These are phyloP conservation scores for Caenorhabditis drosophilae DNA, from an alignment of 2,888 invertebrate species.

Conservation along the genomic window DNA sequence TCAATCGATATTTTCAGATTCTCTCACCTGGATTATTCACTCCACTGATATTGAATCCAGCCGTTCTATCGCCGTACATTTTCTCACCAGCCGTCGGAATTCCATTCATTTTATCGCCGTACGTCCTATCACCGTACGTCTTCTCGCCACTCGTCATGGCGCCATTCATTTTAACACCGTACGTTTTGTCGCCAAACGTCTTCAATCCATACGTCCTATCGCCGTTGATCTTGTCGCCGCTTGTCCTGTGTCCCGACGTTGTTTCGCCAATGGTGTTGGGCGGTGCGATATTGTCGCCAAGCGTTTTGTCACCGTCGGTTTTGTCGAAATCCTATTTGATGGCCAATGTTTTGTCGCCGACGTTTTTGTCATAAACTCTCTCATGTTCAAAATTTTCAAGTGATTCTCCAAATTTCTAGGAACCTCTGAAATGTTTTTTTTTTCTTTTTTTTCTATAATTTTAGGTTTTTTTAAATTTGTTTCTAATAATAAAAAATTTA, in stretches of 20 bases:
- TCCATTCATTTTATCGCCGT: slow-evolving; percentile 58
- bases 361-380: slow-evolving; percentile 43
- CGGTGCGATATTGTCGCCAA: slow-evolving; percentile 61
- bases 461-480: too few relatives aligned
- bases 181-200: slow-evolving; percentile 56
- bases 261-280: slow-evolving; percentile 51
- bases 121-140: slow-evolving; percentile 52
- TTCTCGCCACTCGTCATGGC: slow-evolving; percentile 54
- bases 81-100: slow-evolving; percentile 58
- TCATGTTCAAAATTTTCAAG: neutral
- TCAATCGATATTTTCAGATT: slow-evolving; percentile 19
- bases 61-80: slow-evolving; percentile 58
- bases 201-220: slow-evolving; percentile 63
- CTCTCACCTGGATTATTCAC: slow-evolving; percentile 65
- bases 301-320: slow-evolving; percentile 60
- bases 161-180: slow-evolving; percentile 60
- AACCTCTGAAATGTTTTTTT: too few relatives aligned
- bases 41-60: slow-evolving; percentile 54
- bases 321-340: slow-evolving; percentile 57
- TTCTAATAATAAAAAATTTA: too few relatives aligned
- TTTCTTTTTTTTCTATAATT: too few relatives aligned
- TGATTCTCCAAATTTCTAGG: slow-evolving; percentile 11
- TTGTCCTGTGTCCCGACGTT: slow-evolving; percentile 46
- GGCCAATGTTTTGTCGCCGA: slow-evolving; percentile 61
- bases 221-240: slow-evolving; percentile 50